A percentile compares a stretch with the other conserved stretches of the same genome.
Evolutionary conservation across 2,113 vertebrate genomes (phyloP).

Genomic region (Calypte anna): DNA sequence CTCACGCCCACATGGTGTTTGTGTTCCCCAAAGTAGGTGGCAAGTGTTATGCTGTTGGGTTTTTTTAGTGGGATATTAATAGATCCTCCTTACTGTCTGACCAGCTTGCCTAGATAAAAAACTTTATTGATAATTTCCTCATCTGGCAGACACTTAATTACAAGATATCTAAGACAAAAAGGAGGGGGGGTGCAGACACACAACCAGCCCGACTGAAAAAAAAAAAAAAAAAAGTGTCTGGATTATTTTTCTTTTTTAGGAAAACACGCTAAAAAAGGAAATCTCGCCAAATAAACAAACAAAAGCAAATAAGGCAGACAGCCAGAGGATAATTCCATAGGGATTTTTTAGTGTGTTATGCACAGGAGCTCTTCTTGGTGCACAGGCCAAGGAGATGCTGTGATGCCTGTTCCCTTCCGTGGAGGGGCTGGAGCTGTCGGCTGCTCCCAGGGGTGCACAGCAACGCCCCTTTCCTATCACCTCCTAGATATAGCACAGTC

Average conservation of each 20-base stretch:
- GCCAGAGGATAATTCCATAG: not conserved
- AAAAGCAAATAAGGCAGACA: not conserved
- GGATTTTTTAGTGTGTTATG: not conserved
- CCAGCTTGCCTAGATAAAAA: not conserved
- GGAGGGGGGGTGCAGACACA: not conserved
- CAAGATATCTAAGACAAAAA: not conserved
- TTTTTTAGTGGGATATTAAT: constrained; percentile 24
- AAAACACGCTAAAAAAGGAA: not conserved
- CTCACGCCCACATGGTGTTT: not conserved
- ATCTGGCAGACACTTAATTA: constrained; percentile 27
- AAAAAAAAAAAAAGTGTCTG: not conserved
- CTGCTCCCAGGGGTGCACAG: fast-evolving
- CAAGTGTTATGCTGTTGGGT: not conserved
- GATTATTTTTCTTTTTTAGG: not conserved
- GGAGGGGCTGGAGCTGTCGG: fast-evolving
- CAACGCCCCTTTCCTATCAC: not conserved
- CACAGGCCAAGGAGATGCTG: not conserved
- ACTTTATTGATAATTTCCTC: constrained; percentile 39
- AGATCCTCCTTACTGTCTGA: not conserved
- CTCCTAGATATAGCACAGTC: not conserved
- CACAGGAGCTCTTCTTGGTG: not conserved
- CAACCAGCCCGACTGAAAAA: not conserved
- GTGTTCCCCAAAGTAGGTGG: constrained; percentile 30
- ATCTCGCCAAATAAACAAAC: not conserved
- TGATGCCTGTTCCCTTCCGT: fast-evolving